These are phyloP conservation scores for Pedionomus torquatus DNA, from an alignment of 2,113 vertebrate species.

Conservation along the genomic window DNA sequence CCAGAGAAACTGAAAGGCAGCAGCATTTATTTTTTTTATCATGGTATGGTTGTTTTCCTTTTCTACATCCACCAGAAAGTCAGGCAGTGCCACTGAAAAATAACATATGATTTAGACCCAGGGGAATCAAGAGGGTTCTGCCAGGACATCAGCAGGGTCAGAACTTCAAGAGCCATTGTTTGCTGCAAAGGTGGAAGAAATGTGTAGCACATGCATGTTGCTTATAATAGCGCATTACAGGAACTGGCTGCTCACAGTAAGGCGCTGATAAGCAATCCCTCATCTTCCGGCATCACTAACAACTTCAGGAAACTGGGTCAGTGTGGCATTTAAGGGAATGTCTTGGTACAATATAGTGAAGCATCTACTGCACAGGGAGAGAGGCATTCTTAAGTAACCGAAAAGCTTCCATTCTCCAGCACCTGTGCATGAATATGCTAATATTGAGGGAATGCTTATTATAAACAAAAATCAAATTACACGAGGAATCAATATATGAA, in stretches of 20 bases:
- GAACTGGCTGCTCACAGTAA: neutral
- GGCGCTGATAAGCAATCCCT: neutral
- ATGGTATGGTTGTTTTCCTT: neutral
- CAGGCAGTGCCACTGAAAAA: neutral
- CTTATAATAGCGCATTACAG: neutral
- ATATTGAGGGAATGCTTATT: neutral
- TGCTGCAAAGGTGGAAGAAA: neutral
- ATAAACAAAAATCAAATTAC: neutral
- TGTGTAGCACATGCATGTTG: neutral
- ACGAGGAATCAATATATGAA: neutral
- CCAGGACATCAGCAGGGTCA: neutral
- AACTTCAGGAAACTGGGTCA: slow-evolving; percentile 55
- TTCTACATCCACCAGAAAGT: neutral
- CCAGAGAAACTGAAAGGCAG: neutral
- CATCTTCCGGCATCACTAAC: neutral
- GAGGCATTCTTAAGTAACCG: neutral
- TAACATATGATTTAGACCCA: neutral
- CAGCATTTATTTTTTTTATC: neutral
- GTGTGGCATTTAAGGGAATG: slow-evolving; percentile 36
- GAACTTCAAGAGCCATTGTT: neutral
- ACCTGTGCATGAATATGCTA: neutral
- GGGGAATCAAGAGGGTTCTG: neutral
- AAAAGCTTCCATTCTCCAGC: neutral
- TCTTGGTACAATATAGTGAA: neutral
- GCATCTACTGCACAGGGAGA: neutral